Evolutionary conservation across 2,888 invertebrate species (phyloP).

Genomic region (Drosophila longiperda): DNA sequence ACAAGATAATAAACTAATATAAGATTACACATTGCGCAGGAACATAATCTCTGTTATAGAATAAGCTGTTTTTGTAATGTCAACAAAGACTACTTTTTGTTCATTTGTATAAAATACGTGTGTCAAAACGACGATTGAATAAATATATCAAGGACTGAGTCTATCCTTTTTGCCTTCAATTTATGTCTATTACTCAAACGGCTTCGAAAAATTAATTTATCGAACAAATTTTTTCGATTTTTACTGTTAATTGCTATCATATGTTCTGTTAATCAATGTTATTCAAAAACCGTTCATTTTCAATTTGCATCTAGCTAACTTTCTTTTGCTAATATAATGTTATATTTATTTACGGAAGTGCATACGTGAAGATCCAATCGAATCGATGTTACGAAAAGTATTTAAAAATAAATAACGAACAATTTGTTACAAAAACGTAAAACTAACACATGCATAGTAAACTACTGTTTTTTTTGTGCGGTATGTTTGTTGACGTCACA

Average conservation of each 20-base stretch:
- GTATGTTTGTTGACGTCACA: slow-evolving; percentile 9
- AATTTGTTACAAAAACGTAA: not conserved
- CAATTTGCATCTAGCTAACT: not conserved
- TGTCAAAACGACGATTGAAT: not conserved
- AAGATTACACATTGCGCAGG: not conserved
- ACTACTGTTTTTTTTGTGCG: not conserved
- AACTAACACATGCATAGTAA: not conserved
- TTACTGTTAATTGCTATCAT: not conserved
- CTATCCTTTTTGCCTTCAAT: not conserved
- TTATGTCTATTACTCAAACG: not conserved
- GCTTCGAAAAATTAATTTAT: not conserved
- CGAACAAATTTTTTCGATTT: not conserved
- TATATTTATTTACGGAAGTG: not conserved
- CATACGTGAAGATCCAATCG: too few species aligned
- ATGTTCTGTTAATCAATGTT: slow-evolving; percentile 1
- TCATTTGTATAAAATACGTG: not conserved
- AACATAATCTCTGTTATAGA: not conserved
- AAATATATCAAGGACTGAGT: not conserved
- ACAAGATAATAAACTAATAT: not conserved
- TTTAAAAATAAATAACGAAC: not conserved
- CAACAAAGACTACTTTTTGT: not conserved
- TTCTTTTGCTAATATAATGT: too few species aligned
- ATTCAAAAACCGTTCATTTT: not conserved
- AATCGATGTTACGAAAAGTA: not conserved
- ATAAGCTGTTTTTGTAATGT: not conserved